Percentiles rank a stretch among this genome's conserved stretches.
These are phyloP conservation scores for Lepisosteus oculatus DNA, from an alignment of 2,113 vertebrate species.

Conservation along the genomic window DNA sequence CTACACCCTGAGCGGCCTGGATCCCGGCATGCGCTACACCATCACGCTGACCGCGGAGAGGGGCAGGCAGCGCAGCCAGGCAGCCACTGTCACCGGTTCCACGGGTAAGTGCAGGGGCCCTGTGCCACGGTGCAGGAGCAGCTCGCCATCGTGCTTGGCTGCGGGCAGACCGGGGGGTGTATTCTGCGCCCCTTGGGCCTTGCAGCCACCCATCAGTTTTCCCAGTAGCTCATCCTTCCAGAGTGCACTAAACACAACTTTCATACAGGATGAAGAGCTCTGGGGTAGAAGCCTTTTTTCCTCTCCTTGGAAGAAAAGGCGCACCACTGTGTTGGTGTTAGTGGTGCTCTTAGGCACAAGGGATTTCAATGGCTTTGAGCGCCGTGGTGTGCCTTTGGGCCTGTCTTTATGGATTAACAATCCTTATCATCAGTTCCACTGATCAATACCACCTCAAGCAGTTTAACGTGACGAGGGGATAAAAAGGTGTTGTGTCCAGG, in stretches of 20 bases:
- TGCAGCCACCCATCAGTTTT: neutral
- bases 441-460: too few species aligned
- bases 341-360: constrained; percentile 28
- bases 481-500: too few species aligned
- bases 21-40: constrained; percentile 76
- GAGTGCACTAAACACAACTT: neutral
- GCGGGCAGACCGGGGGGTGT: neutral
- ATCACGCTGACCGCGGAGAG: constrained; percentile 79
- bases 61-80: constrained; percentile 77
- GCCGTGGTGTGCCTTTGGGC: too few species aligned
- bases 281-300: neutral
- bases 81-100: constrained; percentile 62
- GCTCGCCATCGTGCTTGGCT: neutral
- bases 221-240: constrained; percentile 13
- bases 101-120: constrained; percentile 72
- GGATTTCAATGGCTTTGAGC: neutral
- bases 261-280: too few species aligned
- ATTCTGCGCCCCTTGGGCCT: neutral
- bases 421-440: too few species aligned
- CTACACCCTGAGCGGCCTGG: constrained; percentile 65
- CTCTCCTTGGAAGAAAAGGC: constrained; percentile 8
- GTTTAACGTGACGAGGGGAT: too few species aligned
- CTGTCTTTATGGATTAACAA: too few species aligned
- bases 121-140: neutral
- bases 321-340: constrained; percentile 36